Evolutionary conservation across 2,113 vertebrate genomes (phyloP).

Genomic region (Ictalurus furcatus): DNA sequence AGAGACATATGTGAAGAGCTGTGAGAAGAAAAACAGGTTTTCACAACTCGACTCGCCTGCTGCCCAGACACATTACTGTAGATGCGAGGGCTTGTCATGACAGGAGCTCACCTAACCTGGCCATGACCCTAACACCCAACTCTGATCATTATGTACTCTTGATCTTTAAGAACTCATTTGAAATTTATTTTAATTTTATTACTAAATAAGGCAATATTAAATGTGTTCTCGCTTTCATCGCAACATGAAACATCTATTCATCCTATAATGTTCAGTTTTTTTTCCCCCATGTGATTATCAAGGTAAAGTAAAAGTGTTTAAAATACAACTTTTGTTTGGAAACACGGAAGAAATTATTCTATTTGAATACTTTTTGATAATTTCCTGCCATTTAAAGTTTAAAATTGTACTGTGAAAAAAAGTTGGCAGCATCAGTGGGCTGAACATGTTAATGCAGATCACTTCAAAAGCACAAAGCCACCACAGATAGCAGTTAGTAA

Average conservation of each 20-base stretch:
- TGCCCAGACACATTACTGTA: conserved; percentile 31
- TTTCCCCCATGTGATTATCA: neutral
- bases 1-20: conserved; percentile 30
- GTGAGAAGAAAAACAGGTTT: conserved; percentile 26
- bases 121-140: conserved; percentile 11
- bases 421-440: neutral
- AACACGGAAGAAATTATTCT: neutral
- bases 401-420: neutral
- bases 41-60: conserved; percentile 8
- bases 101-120: conserved; percentile 5
- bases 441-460: neutral
- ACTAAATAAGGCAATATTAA: neutral
- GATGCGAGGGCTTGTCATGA: conserved; percentile 14
- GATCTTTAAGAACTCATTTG: conserved; percentile 4
- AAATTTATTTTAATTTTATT: neutral
- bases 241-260: neutral
- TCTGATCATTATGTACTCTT: neutral
- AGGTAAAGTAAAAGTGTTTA: neutral
- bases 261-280: neutral
- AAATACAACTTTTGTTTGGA: neutral
- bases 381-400: neutral
- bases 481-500: neutral
- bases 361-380: too few species aligned
- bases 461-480: neutral
- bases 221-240: neutral